Conservation (phyloP, 1,140 invertebrate species). For the Drosophila nigrodunni region DNA sequence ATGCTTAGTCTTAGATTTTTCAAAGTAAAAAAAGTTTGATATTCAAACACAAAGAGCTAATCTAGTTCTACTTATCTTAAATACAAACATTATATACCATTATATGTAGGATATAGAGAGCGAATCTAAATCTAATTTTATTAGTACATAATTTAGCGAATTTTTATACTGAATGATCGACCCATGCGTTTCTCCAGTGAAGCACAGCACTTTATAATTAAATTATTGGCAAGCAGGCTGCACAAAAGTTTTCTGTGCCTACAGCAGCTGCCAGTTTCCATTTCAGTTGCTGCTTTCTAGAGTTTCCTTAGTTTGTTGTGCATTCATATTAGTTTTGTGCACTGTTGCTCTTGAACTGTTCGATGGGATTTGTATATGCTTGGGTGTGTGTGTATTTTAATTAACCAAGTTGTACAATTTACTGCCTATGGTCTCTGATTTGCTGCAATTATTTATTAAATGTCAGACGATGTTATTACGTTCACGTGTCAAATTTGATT, state of each 20-base stretch:
- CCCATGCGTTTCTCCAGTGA: conserved; percentile 41
- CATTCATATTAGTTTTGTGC: conserved; percentile 12
- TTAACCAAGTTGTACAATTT: conserved; percentile 58
- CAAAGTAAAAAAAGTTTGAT: too few species aligned
- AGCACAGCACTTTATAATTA: conserved; percentile 49
- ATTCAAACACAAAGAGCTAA: too few species aligned
- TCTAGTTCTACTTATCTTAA: too few species aligned
- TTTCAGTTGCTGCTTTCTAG: conserved; percentile 41
- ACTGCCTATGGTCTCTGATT: conserved; percentile 27
- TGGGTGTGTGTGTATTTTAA: conserved; percentile 37
- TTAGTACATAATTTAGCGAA: too few species aligned
- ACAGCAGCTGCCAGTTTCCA: conserved; percentile 49
- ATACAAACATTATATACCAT: too few species aligned
- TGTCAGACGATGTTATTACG: conserved; percentile 1
- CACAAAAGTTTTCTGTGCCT: conserved; percentile 47
- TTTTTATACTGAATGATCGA: not conserved
- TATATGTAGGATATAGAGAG: too few species aligned
- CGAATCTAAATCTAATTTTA: too few species aligned
- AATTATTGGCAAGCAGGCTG: conserved; percentile 47
- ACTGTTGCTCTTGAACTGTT: conserved; percentile 31
- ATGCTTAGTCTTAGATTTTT: not conserved
- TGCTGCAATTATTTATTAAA: conserved; percentile 14
- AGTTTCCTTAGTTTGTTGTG: conserved; percentile 39
- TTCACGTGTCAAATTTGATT: conserved; percentile 15
- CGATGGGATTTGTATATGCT: not conserved